Conservation (phyloP, 2,113 vertebrate species). For the Hiodon alosoides region DNA sequence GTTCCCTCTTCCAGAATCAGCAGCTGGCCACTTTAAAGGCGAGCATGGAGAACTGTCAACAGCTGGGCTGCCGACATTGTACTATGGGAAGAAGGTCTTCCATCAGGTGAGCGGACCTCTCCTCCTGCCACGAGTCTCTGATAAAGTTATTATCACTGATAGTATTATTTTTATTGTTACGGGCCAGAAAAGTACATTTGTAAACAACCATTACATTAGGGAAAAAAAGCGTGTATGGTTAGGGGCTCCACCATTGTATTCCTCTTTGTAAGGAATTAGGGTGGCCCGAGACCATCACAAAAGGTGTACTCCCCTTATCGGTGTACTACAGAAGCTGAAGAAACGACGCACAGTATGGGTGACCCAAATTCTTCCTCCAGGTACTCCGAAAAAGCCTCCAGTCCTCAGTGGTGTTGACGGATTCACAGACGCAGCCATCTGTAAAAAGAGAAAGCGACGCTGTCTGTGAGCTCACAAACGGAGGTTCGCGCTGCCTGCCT, state of each 20-base stretch:
- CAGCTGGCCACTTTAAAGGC: conserved; percentile 29
- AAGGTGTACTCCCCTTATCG: no score
- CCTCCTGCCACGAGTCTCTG: no score
- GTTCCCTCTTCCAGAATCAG: conserved; percentile 31
- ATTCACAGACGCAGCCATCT: neutral
- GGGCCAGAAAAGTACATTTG: no score
- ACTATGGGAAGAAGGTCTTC: conserved; percentile 22
- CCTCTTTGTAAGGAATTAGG: no score
- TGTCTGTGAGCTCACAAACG: conserved; percentile 35
- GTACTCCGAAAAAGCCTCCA: no score
- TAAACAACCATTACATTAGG: no score
- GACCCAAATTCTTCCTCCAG: neutral
- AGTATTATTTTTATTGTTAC: no score
- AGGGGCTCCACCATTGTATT: no score
- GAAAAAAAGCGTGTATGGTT: no score
- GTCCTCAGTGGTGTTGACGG: neutral
- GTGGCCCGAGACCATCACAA: no score
- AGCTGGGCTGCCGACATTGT: conserved; percentile 14
- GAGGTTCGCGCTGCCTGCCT: conserved; percentile 54
- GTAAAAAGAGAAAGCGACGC: neutral
- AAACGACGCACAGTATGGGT: neutral
- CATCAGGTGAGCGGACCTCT: conserved; percentile 26
- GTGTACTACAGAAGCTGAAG: neutral
- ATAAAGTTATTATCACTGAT: no score
- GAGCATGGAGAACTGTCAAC: conserved; percentile 23